These are phyloP conservation scores for Phyllotreta cruciferae DNA, from an alignment of 2,888 invertebrate species.

Conservation along the genomic window DNA sequence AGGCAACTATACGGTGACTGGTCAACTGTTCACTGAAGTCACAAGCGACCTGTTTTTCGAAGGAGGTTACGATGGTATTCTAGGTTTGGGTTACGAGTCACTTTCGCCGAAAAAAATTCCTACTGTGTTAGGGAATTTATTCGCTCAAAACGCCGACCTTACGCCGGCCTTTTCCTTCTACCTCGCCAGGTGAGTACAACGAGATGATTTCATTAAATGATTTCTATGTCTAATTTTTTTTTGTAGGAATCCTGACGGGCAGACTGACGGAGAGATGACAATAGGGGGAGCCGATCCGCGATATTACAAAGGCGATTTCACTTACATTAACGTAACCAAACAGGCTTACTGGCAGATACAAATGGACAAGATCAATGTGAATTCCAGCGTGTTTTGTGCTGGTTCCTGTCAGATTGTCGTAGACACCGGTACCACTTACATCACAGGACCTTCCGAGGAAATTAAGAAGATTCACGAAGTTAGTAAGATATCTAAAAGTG, in stretches of 20 bases:
- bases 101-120: slow-evolving; percentile 86
- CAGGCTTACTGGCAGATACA: slow-evolving; percentile 91
- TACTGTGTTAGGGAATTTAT: slow-evolving; percentile 89
- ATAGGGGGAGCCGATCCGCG: slow-evolving; percentile 93
- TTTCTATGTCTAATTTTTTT: background rate
- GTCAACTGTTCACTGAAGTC: slow-evolving; percentile 92
- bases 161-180: slow-evolving; percentile 89
- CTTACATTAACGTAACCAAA: slow-evolving; percentile 82
- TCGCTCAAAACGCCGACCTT: slow-evolving; percentile 72
- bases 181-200: slow-evolving; percentile 71
- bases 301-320: slow-evolving; percentile 87
- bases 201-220: background rate
- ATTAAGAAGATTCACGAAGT: slow-evolving; percentile 78
- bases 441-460: slow-evolving; percentile 88
- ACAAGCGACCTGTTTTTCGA: slow-evolving; percentile 92
- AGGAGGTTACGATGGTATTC: slow-evolving; percentile 95
- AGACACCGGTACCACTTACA: slow-evolving; percentile 93
- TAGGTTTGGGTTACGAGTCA: slow-evolving; percentile 84
- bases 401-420: slow-evolving; percentile 92
- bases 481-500: slow-evolving; percentile 61
- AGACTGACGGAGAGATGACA: slow-evolving; percentile 84
- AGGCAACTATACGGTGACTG: slow-evolving; percentile 74
- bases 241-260: slow-evolving; percentile 73
- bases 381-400: slow-evolving; percentile 68
- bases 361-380: slow-evolving; percentile 75